phyloP scores from a whole-genome alignment of 2,888 invertebrate genomes.

The Parasteatoda lunata region DNA sequence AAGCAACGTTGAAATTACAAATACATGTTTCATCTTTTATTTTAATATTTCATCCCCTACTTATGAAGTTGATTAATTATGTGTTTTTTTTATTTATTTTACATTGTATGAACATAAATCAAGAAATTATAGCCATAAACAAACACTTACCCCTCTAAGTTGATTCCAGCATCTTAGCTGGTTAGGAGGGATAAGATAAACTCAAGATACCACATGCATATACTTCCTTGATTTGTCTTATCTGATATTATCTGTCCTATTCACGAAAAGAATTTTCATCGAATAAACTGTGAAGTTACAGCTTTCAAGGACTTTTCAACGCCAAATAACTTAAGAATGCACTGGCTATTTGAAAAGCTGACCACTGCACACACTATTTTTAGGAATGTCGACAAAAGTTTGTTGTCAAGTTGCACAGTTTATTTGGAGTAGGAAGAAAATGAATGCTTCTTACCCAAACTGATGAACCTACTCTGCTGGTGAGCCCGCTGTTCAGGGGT shows the following conservation, averaged over 20 bases:
- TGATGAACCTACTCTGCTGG: conserved; percentile 66
- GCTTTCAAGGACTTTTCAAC: not conserved
- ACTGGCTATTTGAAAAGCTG: not conserved
- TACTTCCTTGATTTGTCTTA: not conserved
- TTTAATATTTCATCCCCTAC: too few relatives aligned
- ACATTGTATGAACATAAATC: too few relatives aligned
- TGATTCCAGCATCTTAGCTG: conserved; percentile 39
- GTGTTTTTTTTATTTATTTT: too few relatives aligned
- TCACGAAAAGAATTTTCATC: not conserved
- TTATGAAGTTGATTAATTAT: too few relatives aligned
- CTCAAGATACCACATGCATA: not conserved
- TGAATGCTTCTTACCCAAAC: conserved; percentile 46
- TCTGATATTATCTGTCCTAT: not conserved
- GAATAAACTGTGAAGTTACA: not conserved
- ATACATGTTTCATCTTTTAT: too few relatives aligned
- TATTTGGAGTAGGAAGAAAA: conserved; percentile 28
- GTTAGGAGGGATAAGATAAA: not conserved
- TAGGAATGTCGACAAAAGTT: conserved; percentile 6
- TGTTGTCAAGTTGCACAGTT: conserved; percentile 30
- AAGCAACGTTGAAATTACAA: too few relatives aligned
- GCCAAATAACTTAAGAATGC: not conserved
- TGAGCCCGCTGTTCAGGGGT: conserved; percentile 57
- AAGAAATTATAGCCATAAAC: not conserved
- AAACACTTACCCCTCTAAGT: conserved; percentile 40
- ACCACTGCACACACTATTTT: conserved; percentile 4